A percentile compares a stretch with the other conserved stretches of the same genome.
Evolutionary conservation across 2,888 invertebrate genomes (phyloP).

Genomic region (Heterodera filipjevi): DNA sequence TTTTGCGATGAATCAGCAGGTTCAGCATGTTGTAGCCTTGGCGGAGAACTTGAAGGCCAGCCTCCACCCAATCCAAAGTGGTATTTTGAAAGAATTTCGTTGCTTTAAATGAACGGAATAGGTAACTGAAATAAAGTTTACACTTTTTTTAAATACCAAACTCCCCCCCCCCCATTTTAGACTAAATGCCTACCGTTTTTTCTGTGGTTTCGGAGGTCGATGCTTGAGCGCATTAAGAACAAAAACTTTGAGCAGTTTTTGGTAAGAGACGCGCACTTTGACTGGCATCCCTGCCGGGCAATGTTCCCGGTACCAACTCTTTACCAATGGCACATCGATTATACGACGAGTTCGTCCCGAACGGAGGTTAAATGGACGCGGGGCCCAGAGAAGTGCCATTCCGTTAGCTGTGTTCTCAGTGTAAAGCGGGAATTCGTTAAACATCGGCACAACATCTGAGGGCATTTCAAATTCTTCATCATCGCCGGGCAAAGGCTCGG

Average conservation of each 20-base stretch:
- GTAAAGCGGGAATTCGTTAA: slow-evolving; percentile 79
- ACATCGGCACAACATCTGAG: slow-evolving; percentile 85
- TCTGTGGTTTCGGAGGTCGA: slow-evolving; percentile 95
- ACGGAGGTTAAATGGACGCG: slow-evolving; percentile 93
- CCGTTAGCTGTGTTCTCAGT: slow-evolving; percentile 97
- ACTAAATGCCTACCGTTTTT: slow-evolving; percentile 75
- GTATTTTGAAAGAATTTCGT: slow-evolving; percentile 99
- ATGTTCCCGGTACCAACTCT: slow-evolving; percentile 79
- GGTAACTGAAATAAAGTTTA: slow-evolving; percentile 72
- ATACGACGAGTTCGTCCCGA: slow-evolving; percentile 87
- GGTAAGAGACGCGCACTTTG: slow-evolving; percentile 97
- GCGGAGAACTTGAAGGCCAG: slow-evolving; percentile 88
- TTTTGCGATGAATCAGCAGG: slow-evolving; percentile 95
- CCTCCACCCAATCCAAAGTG: slow-evolving; percentile 98
- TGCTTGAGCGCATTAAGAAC: slow-evolving; percentile 97
- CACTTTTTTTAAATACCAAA: no score
- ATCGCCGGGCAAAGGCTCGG: slow-evolving; percentile 86
- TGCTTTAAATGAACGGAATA: slow-evolving; percentile 98
- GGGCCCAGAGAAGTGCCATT: slow-evolving; percentile 74
- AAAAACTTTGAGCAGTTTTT: slow-evolving; percentile 95
- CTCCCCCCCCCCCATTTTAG: background rate
- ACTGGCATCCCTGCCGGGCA: slow-evolving; percentile 76
- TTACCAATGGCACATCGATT: slow-evolving; percentile 94
- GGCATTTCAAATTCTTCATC: slow-evolving; percentile 85
- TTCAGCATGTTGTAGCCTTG: slow-evolving; percentile 99